Evolutionary conservation across 2,888 invertebrate genomes (phyloP).

Genomic region (Drosophila imparisetae): DNA sequence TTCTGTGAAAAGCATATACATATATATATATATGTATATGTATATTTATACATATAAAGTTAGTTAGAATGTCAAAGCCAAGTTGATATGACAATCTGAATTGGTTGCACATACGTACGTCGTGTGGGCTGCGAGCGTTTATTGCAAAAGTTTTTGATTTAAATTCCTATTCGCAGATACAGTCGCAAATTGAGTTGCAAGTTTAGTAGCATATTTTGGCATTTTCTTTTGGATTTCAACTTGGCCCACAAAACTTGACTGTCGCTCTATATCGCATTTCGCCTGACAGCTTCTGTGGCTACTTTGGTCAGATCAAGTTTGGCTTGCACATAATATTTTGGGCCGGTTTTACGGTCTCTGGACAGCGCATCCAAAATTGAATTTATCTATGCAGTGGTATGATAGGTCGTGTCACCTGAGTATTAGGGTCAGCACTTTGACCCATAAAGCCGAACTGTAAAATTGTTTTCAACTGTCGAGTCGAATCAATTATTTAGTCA

Average conservation of each 20-base stretch:
- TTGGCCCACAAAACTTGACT: constrained; percentile 23
- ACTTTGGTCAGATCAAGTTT: constrained; percentile 18
- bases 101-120: constrained; percentile 50
- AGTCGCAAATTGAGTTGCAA: constrained; percentile 31
- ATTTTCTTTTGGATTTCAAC: constrained; percentile 11
- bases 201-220: constrained; percentile 42
- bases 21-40: neutral
- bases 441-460: constrained; percentile 27
- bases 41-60: constrained; percentile 44
- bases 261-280: constrained; percentile 30
- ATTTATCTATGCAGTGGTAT: constrained; percentile 27
- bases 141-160: constrained; percentile 68
- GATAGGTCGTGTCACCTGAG: constrained; percentile 28
- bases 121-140: constrained; percentile 51
- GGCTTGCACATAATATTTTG: constrained; percentile 10
- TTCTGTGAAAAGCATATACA: neutral
- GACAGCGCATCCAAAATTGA: constrained; percentile 10
- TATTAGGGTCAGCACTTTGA: constrained; percentile 30
- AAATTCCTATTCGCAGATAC: constrained; percentile 57
- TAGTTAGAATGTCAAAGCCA: constrained; percentile 71
- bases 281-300: constrained; percentile 36
- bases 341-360: neutral
- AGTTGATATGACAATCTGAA: constrained; percentile 30
- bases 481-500: constrained; percentile 52
- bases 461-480: constrained; percentile 28